A percentile compares a stretch with the other conserved stretches of the same genome.
phyloP scores from a whole-genome alignment of 2,797 vertebrate genomes.

The Amblyraja radiata region DNA sequence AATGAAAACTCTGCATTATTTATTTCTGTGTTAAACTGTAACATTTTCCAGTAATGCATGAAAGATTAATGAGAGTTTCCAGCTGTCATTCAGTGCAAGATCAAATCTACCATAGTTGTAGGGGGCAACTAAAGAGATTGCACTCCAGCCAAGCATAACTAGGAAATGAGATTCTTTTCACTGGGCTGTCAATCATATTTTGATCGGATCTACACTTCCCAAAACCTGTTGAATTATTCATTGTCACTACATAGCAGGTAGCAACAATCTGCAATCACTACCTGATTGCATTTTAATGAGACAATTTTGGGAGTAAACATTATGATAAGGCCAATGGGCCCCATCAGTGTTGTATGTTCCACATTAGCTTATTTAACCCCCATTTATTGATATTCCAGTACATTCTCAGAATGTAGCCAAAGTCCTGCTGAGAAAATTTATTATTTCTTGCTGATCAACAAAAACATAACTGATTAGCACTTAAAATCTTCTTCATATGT shows the following conservation, averaged over 20 bases:
- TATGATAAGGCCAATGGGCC: neutral
- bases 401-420: neutral
- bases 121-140: neutral
- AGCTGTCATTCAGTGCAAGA: neutral
- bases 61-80: constrained; percentile 23
- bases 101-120: neutral
- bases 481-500: neutral
- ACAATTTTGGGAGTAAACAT: neutral
- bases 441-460: neutral
- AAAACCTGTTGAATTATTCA: neutral
- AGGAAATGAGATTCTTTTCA: neutral
- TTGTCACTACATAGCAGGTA: neutral
- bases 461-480: neutral
- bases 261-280: neutral
- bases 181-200: neutral
- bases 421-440: neutral
- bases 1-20: constrained; percentile 27
- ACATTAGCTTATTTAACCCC: neutral
- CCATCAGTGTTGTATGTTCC: neutral
- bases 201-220: neutral
- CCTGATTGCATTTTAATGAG: neutral
- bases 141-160: constrained; percentile 15
- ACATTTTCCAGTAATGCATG: neutral
- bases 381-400: neutral
- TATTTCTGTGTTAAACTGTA: neutral